These are phyloP conservation scores for Amiota minor DNA, from an alignment of 2,888 invertebrate species.

Conservation along the genomic window DNA sequence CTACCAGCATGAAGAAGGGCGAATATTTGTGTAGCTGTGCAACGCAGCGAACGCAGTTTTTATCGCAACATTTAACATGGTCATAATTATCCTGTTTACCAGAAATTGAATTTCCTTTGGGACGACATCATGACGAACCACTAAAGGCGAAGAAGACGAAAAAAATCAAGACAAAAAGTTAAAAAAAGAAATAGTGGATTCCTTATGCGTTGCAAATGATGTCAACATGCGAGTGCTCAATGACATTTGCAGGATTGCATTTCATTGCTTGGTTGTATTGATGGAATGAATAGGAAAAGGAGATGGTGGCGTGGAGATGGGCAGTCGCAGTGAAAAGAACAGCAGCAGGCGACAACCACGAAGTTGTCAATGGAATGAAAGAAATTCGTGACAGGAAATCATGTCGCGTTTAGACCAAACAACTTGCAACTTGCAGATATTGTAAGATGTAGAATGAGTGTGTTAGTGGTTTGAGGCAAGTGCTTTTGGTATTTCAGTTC, in stretches of 20 bases:
- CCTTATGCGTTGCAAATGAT: slow-evolving; percentile 43
- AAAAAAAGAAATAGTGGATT: slow-evolving; percentile 19
- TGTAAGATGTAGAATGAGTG: not conserved
- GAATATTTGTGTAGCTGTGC: slow-evolving; percentile 42
- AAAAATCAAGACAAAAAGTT: not conserved
- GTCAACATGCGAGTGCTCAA: slow-evolving; percentile 51
- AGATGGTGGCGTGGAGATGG: slow-evolving; percentile 42
- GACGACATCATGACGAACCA: slow-evolving; percentile 33
- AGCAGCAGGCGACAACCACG: not conserved
- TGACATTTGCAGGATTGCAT: slow-evolving; percentile 52
- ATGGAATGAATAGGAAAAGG: not conserved
- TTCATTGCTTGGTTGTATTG: slow-evolving; percentile 43
- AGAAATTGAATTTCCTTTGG: slow-evolving; percentile 67
- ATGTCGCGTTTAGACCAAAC: slow-evolving; percentile 2
- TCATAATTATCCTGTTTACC: slow-evolving; percentile 68
- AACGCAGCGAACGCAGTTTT: slow-evolving; percentile 62
- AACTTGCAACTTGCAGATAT: not conserved
- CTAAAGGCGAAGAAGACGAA: slow-evolving; percentile 12
- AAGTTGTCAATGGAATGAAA: not conserved
- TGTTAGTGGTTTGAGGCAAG: no score
- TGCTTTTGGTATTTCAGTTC: not conserved
- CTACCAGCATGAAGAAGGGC: not conserved
- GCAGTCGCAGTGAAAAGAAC: slow-evolving; percentile 35
- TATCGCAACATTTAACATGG: slow-evolving; percentile 68
- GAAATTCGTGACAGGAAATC: slow-evolving; percentile 8